Base-by-base conservation (phyloP, 2,888 invertebrate genomes). In the Harpalus rubripes region DNA sequence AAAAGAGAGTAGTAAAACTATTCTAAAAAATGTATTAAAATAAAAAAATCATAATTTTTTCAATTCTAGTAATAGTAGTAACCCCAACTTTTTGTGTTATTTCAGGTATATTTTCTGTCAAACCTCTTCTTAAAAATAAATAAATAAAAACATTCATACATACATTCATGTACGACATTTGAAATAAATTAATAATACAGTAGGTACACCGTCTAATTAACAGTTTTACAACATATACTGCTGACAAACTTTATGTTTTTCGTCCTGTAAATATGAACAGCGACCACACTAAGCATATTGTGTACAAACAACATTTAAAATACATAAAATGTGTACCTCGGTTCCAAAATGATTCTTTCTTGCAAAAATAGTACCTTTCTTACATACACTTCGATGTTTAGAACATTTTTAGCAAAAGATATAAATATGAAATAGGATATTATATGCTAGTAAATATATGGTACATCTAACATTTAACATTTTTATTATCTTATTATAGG, bases 211-310 rank as follows among this genome's bases (percentile, higher is more conserved):
- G 18, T 74, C 41, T 44, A 74, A 39, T 68, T 74, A 74, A 74
- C 72, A 74, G 39, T 32, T 63, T 74, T 74, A 74, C 72, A 74
- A 74, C 72, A 74, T 74, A n/a, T 41, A 74, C 72, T 44, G 72
- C 44, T 74, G 44, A 52, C 44, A 5, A 52, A 52, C 44, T 52
- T 52, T 12, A 52, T 12, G 44, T 12, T 52, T 22, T 52, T 52
- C 44, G 44, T 52, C 44, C 12, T 8, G 8, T 52, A 12, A 52
- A 52, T 52, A 52, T 68, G 68, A 32, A 68, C 68, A 68, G 68
- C 68, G 68, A 74, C 72, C 72, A 74, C 72, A 74, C 72, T 74
- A 74, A 74, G 72, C 72, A 74, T 74, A 74, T 74, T 74, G 72
- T 74, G 72, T 74, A 74, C 72, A 44, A 44, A 41, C 41, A 74